Evolutionary conservation across 2,888 invertebrate species (phyloP), one percentile per base, ranked within the genome.

Genomic region (Drosophila peninsularis): DNA sequence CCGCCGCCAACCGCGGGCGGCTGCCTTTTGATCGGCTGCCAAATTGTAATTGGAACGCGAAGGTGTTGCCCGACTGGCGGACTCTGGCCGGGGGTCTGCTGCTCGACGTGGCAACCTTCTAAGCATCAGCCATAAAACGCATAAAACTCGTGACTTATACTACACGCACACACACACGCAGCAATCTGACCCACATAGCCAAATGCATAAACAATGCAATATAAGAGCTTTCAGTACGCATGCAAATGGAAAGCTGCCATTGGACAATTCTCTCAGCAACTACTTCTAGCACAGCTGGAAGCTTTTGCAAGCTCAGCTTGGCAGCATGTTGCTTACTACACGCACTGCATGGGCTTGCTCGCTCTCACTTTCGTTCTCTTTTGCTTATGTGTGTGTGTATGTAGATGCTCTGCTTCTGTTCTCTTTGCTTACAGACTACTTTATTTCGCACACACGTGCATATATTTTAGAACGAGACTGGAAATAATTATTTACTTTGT

Each of bases 21-120:
- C 73, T 68, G 87, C 79, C 82, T 82, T 82, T 88, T 88, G 90
- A 88, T 86, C 87, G 71, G 60, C 72, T 77, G 90, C 88, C 88
- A 88, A 88, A 86, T 89, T 90, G 90, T 88, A 88, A 88, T 88
- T 90, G 85, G 90, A 90, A 88, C 90, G 84, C 90, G 80, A 88
- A 88, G 88, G 82, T 89, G 88, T 83, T 83, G 80, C 54, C 68
- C 73, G 81, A 53, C 71, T 69, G 64, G 64, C 78, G 71, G 61
- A 39, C 62, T 60, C 63, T 64, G 56, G 71, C 60, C 53, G 36
- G 60, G 60, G 71, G 57, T 61, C 67, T 63, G 56, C 67, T 63
- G 56, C 54, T 44, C 61, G 44, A 34, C 44, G 50, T 50, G 70
- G 57, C 88, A 83, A 85, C 85, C 83, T 83, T 88, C 83, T 70